phyloP scores from a whole-genome alignment of 2,113 vertebrate species.

The Panthera tigris region DNA sequence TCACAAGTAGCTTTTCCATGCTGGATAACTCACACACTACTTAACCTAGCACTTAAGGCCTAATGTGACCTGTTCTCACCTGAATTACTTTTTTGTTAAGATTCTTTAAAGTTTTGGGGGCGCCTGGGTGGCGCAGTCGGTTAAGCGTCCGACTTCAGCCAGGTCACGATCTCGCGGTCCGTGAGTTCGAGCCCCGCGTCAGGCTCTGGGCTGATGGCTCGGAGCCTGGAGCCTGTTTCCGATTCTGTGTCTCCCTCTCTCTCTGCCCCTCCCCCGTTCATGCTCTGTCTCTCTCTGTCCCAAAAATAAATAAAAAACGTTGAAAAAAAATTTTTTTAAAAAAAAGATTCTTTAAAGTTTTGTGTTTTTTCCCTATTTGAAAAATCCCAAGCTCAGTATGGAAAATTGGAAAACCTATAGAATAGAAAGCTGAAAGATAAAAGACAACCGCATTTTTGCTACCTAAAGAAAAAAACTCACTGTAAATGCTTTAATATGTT shows the following conservation, averaged over 20 bases:
- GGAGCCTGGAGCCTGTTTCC: too few relatives aligned
- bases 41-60: conserved; percentile 7
- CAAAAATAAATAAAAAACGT: too few relatives aligned
- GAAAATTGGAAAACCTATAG: conserved; percentile 43
- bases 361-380: conserved; percentile 12
- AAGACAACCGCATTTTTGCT: conserved; percentile 17
- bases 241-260: too few relatives aligned
- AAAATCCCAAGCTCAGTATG: background rate
- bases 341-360: background rate
- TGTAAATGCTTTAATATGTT: conserved; percentile 5
- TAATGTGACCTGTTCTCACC: background rate
- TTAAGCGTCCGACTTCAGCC: too few relatives aligned
- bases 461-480: background rate
- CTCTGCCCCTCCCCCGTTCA: too few relatives aligned
- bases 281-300: too few relatives aligned
- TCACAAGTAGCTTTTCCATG: background rate
- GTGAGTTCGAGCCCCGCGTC: too few relatives aligned
- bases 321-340: too few relatives aligned
- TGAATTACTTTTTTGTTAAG: background rate
- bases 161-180: too few relatives aligned
- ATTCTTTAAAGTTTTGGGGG: background rate
- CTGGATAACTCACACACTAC: background rate
- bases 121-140: too few relatives aligned
- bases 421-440: background rate
- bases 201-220: too few relatives aligned